A percentile compares a stretch with the other conserved stretches of the same genome.
Conservation (phyloP, 2,888 invertebrate genomes). For the Ephialtes manifestator region DNA sequence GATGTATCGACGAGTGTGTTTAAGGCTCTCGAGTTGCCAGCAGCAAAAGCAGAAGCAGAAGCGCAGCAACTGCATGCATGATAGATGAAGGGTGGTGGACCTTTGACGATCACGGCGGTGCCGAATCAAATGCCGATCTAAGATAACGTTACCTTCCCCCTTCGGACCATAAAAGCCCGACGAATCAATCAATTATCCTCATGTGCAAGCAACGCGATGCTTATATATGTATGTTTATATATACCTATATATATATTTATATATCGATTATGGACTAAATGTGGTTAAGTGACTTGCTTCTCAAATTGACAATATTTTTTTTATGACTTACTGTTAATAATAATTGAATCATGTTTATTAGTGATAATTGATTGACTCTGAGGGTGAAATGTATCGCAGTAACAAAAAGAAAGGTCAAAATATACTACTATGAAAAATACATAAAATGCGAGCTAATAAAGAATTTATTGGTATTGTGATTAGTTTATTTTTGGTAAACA, state of each 20-base stretch:
- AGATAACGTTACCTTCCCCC: slow-evolving; percentile 31
- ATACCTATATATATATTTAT: neutral
- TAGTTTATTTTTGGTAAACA: too few relatives aligned
- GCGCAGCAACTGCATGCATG: slow-evolving; percentile 24
- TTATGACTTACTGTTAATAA: neutral
- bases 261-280: neutral
- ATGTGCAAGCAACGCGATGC: neutral
- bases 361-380: neutral
- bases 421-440: neutral
- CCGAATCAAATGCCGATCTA: slow-evolving; percentile 33
- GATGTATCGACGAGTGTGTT: neutral
- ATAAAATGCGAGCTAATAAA: neutral
- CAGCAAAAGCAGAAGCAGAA: neutral
- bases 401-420: neutral
- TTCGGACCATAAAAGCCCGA: slow-evolving; percentile 30
- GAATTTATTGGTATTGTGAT: too few relatives aligned
- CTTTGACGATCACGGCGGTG: slow-evolving; percentile 29
- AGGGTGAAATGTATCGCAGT: neutral
- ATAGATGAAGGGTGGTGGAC: slow-evolving; percentile 25
- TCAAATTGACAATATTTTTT: neutral
- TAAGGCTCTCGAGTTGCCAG: neutral
- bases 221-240: neutral
- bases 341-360: neutral
- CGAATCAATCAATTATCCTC: slow-evolving; percentile 31
- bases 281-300: too few relatives aligned